Conservation (phyloP, 2,797 vertebrate species). For the Holocentrus rufus region DNA sequence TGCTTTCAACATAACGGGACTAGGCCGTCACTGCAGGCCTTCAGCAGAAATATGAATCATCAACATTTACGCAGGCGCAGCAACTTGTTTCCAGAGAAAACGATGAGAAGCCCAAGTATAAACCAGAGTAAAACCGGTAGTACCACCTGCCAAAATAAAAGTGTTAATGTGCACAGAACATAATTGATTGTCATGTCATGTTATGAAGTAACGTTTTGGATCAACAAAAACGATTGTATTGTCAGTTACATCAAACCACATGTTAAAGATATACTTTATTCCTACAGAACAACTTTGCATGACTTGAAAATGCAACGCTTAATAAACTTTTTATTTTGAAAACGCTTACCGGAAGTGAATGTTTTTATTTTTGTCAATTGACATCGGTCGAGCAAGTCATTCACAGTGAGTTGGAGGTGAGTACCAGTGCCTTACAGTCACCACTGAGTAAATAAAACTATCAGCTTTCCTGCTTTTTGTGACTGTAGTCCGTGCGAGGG, state of each 20-base stretch:
- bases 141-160: conserved; percentile 22
- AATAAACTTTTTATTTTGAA: not conserved
- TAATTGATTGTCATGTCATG: too few species aligned
- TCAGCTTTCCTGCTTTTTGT: not conserved
- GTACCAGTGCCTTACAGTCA: conserved; percentile 33
- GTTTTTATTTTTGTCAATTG: accelerated
- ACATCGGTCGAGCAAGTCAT: conserved; percentile 39
- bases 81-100: not conserved
- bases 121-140: not conserved
- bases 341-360: conserved; percentile 35
- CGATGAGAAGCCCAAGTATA: not conserved
- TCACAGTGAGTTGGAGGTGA: conserved; percentile 61
- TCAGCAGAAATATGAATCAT: conserved; percentile 54
- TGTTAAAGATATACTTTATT: too few species aligned
- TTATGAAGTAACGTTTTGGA: too few species aligned
- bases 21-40: conserved; percentile 3
- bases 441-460: conserved; percentile 51
- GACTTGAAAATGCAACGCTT: too few species aligned
- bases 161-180: too few species aligned
- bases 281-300: too few species aligned
- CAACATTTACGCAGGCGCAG: conserved; percentile 70
- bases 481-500: not conserved
- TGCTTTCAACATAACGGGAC: conserved; percentile 44
- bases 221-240: too few species aligned
- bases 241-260: too few species aligned